Base-by-base conservation (phyloP, 2,797 vertebrate genomes). In the Bovichtus variegatus region DNA sequence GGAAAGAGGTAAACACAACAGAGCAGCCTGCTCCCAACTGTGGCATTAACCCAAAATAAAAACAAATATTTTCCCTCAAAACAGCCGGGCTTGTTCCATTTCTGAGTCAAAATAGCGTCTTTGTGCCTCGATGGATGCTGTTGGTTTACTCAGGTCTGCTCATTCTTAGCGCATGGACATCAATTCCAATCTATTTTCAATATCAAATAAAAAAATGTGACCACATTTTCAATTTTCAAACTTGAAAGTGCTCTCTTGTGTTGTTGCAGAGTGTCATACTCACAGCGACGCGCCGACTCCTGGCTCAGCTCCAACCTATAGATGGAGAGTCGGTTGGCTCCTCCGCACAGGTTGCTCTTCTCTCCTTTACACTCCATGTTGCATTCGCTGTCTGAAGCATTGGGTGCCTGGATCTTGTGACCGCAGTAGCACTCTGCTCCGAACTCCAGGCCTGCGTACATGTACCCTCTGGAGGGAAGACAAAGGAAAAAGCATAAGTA, bases 401-500 rank as follows among this genome's bases (percentile, higher is more conserved):
- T 99, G 0, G 90, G 23, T 0, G 96, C 96, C 93, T 99, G 97
- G 90, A 99, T 96, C 93, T 97, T 98, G 94, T 99, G 98, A 36
- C 98, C 97, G 0, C 98, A 99, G 95, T 97, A 99, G 86, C 98
- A 99, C 89, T 99, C 98, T 0, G 98, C 98, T 0, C 98, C 98
- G 0, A 99, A 99, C 90, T 99, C 98, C 94, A 99, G 94, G 59
- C 98, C 98, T 0, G 98, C 97, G 0, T 95, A 99, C 90, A 98
- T 95, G 92, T 98, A 99, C 1, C 98, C 98, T 92, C 98, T 99
- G 91, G 5, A 80, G 41, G 80, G 21, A 38, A 11, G 51, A 27
- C 57, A 46, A 25, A 53, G 19, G 12, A 19, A 11, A 66, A 76
- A n/a, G 6, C 25, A 78, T 76, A 19, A 63, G 38, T 47, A 62